Evolutionary conservation across 1,140 invertebrate species (phyloP).

Genomic region (Polypedilum vanderplanki): DNA sequence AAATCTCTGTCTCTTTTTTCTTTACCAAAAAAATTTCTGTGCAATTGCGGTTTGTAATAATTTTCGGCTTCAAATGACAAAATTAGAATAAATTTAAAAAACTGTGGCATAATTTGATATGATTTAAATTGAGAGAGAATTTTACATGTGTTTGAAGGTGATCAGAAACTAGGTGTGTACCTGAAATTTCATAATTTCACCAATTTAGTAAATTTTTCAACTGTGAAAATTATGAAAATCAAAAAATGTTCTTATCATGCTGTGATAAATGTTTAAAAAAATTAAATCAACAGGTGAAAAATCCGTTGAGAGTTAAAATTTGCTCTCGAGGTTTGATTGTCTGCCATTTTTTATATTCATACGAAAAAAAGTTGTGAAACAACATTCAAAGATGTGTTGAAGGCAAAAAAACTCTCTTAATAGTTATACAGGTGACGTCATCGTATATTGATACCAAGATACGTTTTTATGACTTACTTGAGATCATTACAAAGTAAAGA

Average conservation of each 20-base stretch:
- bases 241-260: not conserved
- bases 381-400: conserved; percentile 12
- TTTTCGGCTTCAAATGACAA: conserved; percentile 8
- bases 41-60: not conserved
- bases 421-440: conserved; percentile 16
- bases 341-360: conserved; percentile 11
- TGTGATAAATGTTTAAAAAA: not conserved
- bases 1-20: not conserved
- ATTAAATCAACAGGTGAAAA: not conserved
- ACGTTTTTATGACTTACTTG: too few relatives aligned
- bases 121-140: not conserved
- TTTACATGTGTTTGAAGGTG: not conserved
- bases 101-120: not conserved
- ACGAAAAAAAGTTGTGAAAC: not conserved
- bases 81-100: not conserved
- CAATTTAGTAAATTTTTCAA: not conserved
- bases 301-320: not conserved
- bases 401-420: not conserved
- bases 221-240: not conserved
- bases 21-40: not conserved
- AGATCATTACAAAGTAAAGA: too few relatives aligned
- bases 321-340: not conserved
- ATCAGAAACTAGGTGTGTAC: conserved; percentile 11
- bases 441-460: not conserved
- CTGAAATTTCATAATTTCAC: not conserved